These are phyloP conservation scores for Orbicella faveolata DNA, from an alignment of 64 coral and sea anemone species.

Conservation along the genomic window DNA sequence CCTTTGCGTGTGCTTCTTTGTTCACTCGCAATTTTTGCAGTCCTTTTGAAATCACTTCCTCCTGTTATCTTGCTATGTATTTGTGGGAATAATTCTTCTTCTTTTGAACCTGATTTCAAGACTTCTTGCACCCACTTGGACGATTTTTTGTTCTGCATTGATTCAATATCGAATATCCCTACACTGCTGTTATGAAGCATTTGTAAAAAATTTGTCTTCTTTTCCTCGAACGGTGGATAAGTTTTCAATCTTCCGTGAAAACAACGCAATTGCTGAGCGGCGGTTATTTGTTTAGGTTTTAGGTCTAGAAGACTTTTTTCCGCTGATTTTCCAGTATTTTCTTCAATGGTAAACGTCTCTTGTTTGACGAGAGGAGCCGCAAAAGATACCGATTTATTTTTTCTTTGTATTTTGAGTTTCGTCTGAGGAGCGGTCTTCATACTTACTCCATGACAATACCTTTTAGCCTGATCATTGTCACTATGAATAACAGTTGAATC, in stretches of 20 bases:
- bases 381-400: conserved; percentile 36
- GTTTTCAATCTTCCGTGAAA: not conserved
- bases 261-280: not conserved
- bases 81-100: conserved; percentile 58
- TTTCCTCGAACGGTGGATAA: conserved; percentile 10
- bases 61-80: conserved; percentile 1
- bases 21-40: not conserved
- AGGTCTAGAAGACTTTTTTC: not conserved
- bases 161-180: conserved; percentile 79
- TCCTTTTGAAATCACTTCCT: not conserved
- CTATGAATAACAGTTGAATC: not conserved
- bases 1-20: not conserved
- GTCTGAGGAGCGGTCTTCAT: not conserved
- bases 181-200: conserved; percentile 75
- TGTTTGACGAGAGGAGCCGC: not conserved
- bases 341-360: not conserved
- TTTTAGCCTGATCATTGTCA: not conserved
- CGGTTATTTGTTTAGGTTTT: not conserved
- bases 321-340: not conserved
- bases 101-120: conserved; percentile 49
- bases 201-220: conserved; percentile 60
- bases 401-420: not conserved
- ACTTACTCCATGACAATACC: not conserved
- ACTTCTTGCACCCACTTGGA: conserved; percentile 74
- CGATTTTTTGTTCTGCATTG: conserved; percentile 31